Conservation (phyloP, 2,888 invertebrate genomes). For the Didymodactylos carnosus region DNA sequence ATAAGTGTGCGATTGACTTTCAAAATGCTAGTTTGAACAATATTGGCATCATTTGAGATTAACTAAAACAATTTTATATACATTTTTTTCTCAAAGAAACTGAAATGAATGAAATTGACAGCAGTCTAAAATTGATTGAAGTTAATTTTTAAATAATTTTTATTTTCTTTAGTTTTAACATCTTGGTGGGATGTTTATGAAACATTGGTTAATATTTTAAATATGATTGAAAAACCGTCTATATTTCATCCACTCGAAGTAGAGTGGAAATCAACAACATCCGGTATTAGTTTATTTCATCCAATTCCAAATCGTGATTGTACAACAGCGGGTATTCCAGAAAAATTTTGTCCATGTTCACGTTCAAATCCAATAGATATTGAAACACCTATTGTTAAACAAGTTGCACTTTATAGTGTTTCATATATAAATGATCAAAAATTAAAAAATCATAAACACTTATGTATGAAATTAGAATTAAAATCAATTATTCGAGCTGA, state of each 20-base stretch:
- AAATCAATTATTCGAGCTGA: constrained; percentile 2
- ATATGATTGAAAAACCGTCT: neutral
- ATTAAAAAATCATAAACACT: constrained; percentile 4
- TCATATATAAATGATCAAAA: neutral
- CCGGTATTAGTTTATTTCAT: constrained; percentile 2
- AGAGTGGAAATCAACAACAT: neutral
- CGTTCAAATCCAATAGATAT: neutral
- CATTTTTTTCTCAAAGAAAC: too few species aligned
- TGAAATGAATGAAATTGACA: too few species aligned
- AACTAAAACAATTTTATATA: too few species aligned
- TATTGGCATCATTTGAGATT: too few species aligned
- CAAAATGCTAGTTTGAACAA: too few species aligned
- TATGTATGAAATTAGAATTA: constrained; percentile 3
- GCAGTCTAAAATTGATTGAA: too few species aligned
- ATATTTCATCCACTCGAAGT: neutral
- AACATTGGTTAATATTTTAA: constrained; percentile 2
- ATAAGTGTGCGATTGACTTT: too few species aligned
- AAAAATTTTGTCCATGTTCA: neutral
- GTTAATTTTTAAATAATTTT: neutral
- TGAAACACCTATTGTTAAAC: neutral
- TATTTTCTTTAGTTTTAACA: neutral
- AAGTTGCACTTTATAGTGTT: neutral
- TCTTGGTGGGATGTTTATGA: constrained; percentile 12
- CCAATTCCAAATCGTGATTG: neutral
- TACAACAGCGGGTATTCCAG: constrained; percentile 3